Evolutionary conservation across 2,888 invertebrate genomes (phyloP), one percentile per base, ranked within the genome.

Genomic region (Coenonympha arcania): DNA sequence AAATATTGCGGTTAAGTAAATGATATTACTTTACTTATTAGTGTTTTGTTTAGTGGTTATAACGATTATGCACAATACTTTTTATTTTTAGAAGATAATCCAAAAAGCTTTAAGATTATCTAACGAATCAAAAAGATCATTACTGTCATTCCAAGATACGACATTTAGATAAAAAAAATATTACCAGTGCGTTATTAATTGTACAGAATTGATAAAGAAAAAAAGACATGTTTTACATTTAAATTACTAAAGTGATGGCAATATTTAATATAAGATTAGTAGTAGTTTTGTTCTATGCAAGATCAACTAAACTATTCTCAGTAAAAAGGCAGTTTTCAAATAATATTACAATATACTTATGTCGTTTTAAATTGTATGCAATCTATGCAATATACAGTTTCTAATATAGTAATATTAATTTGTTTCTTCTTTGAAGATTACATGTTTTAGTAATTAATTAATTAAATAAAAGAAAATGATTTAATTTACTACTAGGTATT

Each of bases 401-500:
- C n/a, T 19, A 18, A 30, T 4, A 26, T n/a, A 26, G 8, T 15
- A 6, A 24, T 19, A 20, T 36, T 20, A 8, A 18, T 9, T 6
- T 5, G n/a, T 45, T 26, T 2, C 24, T 34, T 45, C 19, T 46
- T 45, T 48, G 31, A 34, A 42, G 36, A 36, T 9, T 40, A 37
- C n/a, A n/a, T n/a, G n/a, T 15, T 11, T 39, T 37, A 11, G 6
- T 6, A 19, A 8, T 11, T 24, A 24, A 9, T 16, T 39, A 3
- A 2, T 24, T 9, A 39, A 39, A 39, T 9, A 15, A 24, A 40
- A 18, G 5, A 34, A 44, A 20, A 16, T 13, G 8, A 19, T 5
- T 11, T 26, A 3, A 28, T 39, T 30, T 2, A 18, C 13, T 15
- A 24, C 33, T n/a, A n/a, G n/a, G n/a, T 13, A 22, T 24, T 20